Conservation (phyloP, 2,888 invertebrate species). For the Drosophila kanekoi region DNA sequence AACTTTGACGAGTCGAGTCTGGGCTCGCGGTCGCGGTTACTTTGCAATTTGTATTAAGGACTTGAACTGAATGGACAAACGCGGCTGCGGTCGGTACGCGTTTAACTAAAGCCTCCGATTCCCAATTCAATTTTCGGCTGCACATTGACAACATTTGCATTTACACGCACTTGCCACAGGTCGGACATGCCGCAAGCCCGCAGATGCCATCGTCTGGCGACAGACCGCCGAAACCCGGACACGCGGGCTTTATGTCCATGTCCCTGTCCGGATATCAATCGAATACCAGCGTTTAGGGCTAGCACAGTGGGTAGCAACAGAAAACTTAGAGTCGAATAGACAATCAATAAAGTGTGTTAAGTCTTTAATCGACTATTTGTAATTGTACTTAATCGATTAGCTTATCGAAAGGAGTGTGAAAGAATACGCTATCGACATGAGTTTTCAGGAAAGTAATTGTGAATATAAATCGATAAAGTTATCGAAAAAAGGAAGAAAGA, state of each 20-base stretch:
- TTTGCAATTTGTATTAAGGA: conserved; percentile 83
- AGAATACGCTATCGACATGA: too few species aligned
- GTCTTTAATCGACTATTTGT: too few species aligned
- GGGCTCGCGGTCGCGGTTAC: conserved; percentile 74
- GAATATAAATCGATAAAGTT: too few species aligned
- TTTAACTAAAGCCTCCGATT: conserved; percentile 59
- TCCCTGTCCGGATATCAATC: conserved; percentile 54
- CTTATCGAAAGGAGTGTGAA: too few species aligned
- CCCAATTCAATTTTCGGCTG: conserved; percentile 73
- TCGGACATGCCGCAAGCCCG: conserved; percentile 63
- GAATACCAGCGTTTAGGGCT: conserved; percentile 38
- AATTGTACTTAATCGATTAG: not conserved
- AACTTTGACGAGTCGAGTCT: conserved; percentile 44
- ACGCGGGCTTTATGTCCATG: conserved; percentile 9
- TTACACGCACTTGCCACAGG: conserved; percentile 75
- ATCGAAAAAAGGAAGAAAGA: too few species aligned
- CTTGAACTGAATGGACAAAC: conserved; percentile 56
- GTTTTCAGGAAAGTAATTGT: too few species aligned
- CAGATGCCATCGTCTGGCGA: conserved; percentile 22
- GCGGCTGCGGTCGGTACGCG: conserved; percentile 55
- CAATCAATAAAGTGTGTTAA: not conserved
- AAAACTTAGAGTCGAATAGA: not conserved
- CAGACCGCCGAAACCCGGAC: conserved; percentile 7
- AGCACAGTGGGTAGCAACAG: conserved; percentile 30
- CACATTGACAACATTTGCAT: conserved; percentile 75